Percentiles rank a stretch among this genome's conserved stretches.
Conservation (phyloP, 2,797 vertebrate species). For the Lagodon rhomboides region DNA sequence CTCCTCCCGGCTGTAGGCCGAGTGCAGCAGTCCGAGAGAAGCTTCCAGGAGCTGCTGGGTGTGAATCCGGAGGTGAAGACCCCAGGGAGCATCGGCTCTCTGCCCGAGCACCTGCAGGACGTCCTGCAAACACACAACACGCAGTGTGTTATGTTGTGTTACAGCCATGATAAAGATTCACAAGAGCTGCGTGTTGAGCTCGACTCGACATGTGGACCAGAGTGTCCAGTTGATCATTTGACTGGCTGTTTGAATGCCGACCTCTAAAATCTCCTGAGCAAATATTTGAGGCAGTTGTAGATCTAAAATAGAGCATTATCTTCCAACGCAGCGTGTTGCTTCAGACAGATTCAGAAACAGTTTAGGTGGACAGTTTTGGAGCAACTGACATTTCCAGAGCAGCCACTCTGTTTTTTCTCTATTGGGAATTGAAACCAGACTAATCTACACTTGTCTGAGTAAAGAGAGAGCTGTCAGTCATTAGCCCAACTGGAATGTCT, state of each 20-base stretch:
- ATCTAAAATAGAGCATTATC: neutral
- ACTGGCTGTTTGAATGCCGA: too few relatives aligned
- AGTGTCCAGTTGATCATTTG: neutral
- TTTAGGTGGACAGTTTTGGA: neutral
- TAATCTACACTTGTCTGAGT: neutral
- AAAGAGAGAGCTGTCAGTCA: neutral
- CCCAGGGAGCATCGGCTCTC: constrained; percentile 69
- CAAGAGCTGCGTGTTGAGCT: too few relatives aligned
- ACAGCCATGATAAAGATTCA: too few relatives aligned
- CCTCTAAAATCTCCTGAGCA: neutral
- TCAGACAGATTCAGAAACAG: neutral
- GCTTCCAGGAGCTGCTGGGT: constrained; percentile 77
- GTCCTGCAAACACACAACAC: constrained; percentile 59
- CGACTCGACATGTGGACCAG: neutral
- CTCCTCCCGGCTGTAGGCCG: constrained; percentile 59
- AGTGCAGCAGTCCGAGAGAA: constrained; percentile 76
- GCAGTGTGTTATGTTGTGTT: neutral
- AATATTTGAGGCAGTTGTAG: neutral
- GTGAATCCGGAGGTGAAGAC: constrained; percentile 78
- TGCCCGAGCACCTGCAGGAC: constrained; percentile 72
- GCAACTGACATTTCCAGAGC: neutral
- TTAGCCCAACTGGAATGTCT: too few relatives aligned
- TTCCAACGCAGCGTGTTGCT: too few relatives aligned
- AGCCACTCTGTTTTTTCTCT: neutral
- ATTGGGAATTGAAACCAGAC: neutral